Conservation (phyloP, 2,797 vertebrate species). For the Brachymystax lenok region DNA sequence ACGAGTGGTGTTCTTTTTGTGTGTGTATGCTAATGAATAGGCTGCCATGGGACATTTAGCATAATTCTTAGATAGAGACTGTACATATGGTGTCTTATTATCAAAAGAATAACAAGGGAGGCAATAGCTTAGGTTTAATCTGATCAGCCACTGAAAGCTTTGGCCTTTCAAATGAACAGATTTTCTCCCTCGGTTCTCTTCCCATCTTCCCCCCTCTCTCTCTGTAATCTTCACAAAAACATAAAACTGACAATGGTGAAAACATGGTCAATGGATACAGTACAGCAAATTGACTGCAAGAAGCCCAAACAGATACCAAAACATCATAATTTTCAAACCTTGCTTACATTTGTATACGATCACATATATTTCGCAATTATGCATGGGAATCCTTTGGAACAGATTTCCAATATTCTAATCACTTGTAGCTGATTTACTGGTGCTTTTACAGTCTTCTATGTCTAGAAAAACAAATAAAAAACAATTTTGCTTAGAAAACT, state of each 20-base stretch:
- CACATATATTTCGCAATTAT: too few relatives aligned
- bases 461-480: too few relatives aligned
- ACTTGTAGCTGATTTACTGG: too few relatives aligned
- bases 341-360: too few relatives aligned
- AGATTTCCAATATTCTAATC: too few relatives aligned
- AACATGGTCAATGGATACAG: too few relatives aligned
- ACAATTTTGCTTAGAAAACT: too few relatives aligned
- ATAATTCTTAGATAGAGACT: neutral
- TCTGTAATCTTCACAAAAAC: neutral
- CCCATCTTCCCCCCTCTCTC: neutral
- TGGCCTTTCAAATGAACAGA: slow-evolving; percentile 70
- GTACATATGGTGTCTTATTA: neutral
- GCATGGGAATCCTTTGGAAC: too few relatives aligned
- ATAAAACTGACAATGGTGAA: neutral
- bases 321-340: too few relatives aligned
- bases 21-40: neutral
- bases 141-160: slow-evolving; percentile 72
- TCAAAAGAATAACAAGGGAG: slow-evolving; percentile 45
- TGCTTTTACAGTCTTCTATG: too few relatives aligned
- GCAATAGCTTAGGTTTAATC: slow-evolving; percentile 64
- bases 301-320: too few relatives aligned
- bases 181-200: slow-evolving; percentile 47
- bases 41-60: neutral
- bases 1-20: neutral
- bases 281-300: too few relatives aligned